Evolutionary conservation across 2,113 vertebrate species (phyloP).

Genomic region (Phocoena sinus): DNA sequence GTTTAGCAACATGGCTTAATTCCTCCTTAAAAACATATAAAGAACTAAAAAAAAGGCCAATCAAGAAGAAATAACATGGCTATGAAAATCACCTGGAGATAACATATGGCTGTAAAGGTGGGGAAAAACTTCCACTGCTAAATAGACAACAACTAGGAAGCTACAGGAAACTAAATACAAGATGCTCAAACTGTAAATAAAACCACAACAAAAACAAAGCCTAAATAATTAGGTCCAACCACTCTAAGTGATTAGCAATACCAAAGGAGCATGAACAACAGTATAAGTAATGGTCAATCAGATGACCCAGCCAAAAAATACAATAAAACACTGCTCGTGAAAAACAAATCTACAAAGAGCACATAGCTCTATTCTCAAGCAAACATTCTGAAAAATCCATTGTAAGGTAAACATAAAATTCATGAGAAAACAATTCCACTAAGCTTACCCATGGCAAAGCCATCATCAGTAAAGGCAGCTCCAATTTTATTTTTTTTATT

Average conservation of each 20-base stretch:
- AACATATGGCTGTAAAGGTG: background rate
- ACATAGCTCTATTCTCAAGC: background rate
- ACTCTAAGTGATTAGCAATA: background rate
- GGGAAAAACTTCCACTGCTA: background rate
- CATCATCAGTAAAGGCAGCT: constrained; percentile 97
- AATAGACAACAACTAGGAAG: background rate
- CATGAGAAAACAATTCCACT: background rate
- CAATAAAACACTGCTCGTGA: background rate
- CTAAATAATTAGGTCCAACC: background rate
- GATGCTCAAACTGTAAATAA: background rate
- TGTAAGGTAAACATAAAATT: background rate
- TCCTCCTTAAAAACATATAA: background rate
- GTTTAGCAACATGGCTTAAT: background rate
- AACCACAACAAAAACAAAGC: background rate
- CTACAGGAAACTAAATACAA: background rate
- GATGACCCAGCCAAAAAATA: background rate
- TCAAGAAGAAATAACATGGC: background rate
- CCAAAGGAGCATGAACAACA: background rate
- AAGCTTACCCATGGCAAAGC: constrained; percentile 97
- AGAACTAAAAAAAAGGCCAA: background rate
- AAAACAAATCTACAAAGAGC: background rate
- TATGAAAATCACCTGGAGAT: background rate
- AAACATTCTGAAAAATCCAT: background rate
- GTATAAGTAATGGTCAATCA: background rate
- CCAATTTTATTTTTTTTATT: constrained; percentile 99